Evolutionary conservation across 1,140 invertebrate genomes (phyloP).

Genomic region (Neodiprion pinetum): DNA sequence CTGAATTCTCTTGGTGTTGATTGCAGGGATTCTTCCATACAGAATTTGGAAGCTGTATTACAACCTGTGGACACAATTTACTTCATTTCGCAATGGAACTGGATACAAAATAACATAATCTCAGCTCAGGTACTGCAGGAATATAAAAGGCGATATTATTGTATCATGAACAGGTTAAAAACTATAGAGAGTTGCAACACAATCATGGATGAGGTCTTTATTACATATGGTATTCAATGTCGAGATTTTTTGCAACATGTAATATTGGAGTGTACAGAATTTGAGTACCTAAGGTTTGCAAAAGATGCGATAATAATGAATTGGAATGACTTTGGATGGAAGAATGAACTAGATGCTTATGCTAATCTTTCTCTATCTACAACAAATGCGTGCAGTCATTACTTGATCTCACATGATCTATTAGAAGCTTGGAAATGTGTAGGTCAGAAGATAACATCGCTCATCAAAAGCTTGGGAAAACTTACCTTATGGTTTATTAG

Average conservation of each 20-base stretch:
- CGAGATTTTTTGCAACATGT: slow-evolving; percentile 44
- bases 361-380: slow-evolving; percentile 40
- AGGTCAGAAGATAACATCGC: slow-evolving; percentile 22
- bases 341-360: slow-evolving; percentile 28
- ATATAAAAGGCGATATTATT: slow-evolving; percentile 45
- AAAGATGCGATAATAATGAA: slow-evolving; percentile 25
- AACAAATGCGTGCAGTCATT: slow-evolving; percentile 42
- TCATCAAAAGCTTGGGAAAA: slow-evolving; percentile 31
- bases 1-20: neutral
- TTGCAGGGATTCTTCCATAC: neutral
- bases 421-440: slow-evolving; percentile 7
- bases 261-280: slow-evolving; percentile 36
- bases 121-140: slow-evolving; percentile 38
- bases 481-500: slow-evolving; percentile 21
- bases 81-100: slow-evolving; percentile 27
- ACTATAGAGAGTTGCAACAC: no score
- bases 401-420: slow-evolving; percentile 37
- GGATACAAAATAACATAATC: slow-evolving; percentile 14
- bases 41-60: slow-evolving; percentile 28
- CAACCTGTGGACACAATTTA: slow-evolving; percentile 46
- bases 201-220: neutral
- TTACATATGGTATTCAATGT: slow-evolving; percentile 20
- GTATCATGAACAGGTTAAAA: slow-evolving; percentile 26
- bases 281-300: slow-evolving; percentile 35
- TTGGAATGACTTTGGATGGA: slow-evolving; percentile 33